phyloP scores from a whole-genome alignment of 2,797 vertebrate species.

The Neopelma chrysocephalum region DNA sequence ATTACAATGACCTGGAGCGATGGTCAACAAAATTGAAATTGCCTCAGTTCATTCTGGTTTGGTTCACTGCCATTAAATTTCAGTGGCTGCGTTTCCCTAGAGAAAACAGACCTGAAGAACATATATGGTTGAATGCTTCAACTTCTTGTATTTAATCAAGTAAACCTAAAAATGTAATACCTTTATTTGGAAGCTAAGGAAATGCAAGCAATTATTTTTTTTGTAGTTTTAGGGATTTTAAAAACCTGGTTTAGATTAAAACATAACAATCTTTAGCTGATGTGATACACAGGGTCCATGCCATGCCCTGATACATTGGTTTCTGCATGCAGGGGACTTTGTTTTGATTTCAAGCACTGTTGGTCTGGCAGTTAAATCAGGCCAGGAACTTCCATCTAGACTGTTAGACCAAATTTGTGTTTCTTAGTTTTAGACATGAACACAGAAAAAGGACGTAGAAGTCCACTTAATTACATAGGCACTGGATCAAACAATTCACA shows the following conservation, averaged over 20 bases:
- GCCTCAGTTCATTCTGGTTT: slow-evolving; percentile 66
- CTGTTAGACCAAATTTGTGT: not conserved
- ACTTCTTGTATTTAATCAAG: slow-evolving; percentile 25
- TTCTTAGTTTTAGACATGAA: not conserved
- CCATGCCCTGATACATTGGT: not conserved
- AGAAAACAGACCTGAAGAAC: slow-evolving; percentile 45
- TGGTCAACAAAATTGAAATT: slow-evolving; percentile 73
- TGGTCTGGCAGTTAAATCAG: not conserved
- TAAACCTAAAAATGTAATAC: slow-evolving; percentile 20
- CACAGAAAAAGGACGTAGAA: not conserved
- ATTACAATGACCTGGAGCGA: slow-evolving; percentile 72
- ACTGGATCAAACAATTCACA: not conserved
- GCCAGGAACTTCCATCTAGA: not conserved
- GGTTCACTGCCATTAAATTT: slow-evolving; percentile 58
- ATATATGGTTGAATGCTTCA: slow-evolving; percentile 33
- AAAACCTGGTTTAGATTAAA: slow-evolving; percentile 9
- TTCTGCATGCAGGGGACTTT: not conserved
- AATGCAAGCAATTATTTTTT: not conserved
- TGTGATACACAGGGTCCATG: not conserved
- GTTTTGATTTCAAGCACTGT: not conserved
- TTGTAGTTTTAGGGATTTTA: not conserved
- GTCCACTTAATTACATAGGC: not conserved
- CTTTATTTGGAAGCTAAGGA: slow-evolving; percentile 14
- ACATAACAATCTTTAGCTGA: not conserved
- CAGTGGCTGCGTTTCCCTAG: not conserved